Percentiles rank a stretch among this genome's conserved stretches.
phyloP scores from a whole-genome alignment of 2,797 vertebrate species.

The Xenopus petersii region DNA sequence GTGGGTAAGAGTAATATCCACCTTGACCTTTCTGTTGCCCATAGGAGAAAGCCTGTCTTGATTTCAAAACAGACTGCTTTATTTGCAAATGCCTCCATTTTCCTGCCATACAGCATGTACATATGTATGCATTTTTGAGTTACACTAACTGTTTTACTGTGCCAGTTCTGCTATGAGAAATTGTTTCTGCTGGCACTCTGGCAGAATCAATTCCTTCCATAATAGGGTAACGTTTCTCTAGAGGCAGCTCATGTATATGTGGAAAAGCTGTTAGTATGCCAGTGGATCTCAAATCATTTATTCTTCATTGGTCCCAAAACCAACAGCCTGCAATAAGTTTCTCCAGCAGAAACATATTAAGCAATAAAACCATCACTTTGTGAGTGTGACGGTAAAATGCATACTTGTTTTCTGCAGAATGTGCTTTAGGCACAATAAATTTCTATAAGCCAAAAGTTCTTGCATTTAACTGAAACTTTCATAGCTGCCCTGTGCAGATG shows the following conservation, averaged over 20 bases:
- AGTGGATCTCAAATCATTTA: constrained; percentile 42
- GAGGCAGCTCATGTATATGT: constrained; percentile 40
- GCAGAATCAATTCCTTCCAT: constrained; percentile 44
- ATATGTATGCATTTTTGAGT: constrained; percentile 34
- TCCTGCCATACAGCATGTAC: neutral
- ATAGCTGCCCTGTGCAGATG: constrained; percentile 24
- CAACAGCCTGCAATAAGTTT: constrained; percentile 36
- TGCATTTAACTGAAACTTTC: constrained; percentile 17
- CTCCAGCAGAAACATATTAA: constrained; percentile 43
- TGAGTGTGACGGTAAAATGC: constrained; percentile 29
- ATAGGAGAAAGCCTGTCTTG: neutral
- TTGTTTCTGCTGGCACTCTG: constrained; percentile 28
- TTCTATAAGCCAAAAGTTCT: constrained; percentile 21
- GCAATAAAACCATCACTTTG: constrained; percentile 41
- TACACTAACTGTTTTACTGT: constrained; percentile 32
- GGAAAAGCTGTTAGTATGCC: constrained; percentile 40
- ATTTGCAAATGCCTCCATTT: neutral
- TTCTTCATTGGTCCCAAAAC: constrained; percentile 44
- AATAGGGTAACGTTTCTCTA: constrained; percentile 45
- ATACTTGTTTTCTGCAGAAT: constrained; percentile 39
- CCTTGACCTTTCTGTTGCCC: constrained; percentile 2
- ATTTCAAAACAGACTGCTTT: neutral
- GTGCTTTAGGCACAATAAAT: constrained; percentile 43
- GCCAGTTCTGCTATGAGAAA: constrained; percentile 38
- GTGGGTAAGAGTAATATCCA: neutral